Evolutionary conservation across 2,797 vertebrate species (phyloP).

Genomic region (Vireo griseus): DNA sequence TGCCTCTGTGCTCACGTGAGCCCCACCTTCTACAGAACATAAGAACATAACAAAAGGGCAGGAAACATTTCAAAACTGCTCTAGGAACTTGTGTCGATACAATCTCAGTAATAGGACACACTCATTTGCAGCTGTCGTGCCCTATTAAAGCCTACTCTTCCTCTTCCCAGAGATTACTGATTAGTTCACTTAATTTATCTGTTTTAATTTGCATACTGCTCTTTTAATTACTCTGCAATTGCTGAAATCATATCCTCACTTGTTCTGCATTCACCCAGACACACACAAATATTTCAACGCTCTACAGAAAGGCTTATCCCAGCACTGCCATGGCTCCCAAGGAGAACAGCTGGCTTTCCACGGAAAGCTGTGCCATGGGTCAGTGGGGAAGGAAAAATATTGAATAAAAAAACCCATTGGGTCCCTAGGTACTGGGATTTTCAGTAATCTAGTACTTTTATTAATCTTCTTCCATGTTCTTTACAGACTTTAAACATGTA

Average conservation of each 20-base stretch:
- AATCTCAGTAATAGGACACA: background rate
- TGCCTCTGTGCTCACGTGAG: background rate
- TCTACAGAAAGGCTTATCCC: background rate
- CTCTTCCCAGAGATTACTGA: slow-evolving; percentile 42
- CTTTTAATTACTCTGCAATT: slow-evolving; percentile 47
- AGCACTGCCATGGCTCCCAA: background rate
- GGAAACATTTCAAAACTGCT: background rate
- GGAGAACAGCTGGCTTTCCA: background rate
- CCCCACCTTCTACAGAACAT: background rate
- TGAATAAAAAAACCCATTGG: background rate
- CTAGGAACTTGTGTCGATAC: background rate
- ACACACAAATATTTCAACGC: background rate
- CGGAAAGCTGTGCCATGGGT: background rate
- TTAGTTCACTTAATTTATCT: slow-evolving; percentile 62
- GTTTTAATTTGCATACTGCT: slow-evolving; percentile 55
- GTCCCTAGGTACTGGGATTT: slow-evolving; percentile 57
- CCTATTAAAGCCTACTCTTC: slow-evolving; percentile 21
- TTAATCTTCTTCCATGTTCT: slow-evolving; percentile 53
- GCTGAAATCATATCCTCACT: slow-evolving; percentile 6
- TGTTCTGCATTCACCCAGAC: background rate
- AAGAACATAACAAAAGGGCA: background rate
- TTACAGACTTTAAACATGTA: slow-evolving; percentile 31
- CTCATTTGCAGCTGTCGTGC: slow-evolving; percentile 44
- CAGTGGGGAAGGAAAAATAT: background rate
- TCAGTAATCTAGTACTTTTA: slow-evolving; percentile 53